Conservation (phyloP, 2,113 vertebrate genomes). For the Aptenodytes forsteri region DNA sequence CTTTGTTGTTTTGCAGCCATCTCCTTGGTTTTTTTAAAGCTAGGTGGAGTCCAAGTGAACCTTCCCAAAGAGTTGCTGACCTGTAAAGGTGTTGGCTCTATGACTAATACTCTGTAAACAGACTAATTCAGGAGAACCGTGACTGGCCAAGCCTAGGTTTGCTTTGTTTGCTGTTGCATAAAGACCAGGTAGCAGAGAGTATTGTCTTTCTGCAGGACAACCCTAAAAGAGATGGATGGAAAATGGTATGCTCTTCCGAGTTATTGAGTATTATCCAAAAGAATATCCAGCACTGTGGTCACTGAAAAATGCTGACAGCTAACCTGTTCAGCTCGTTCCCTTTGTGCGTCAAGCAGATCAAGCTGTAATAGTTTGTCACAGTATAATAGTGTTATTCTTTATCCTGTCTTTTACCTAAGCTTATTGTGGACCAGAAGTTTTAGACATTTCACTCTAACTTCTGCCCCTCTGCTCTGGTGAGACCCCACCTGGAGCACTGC, state of each 20-base stretch:
- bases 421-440: background rate
- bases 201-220: background rate
- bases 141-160: constrained; percentile 17
- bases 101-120: constrained; percentile 65
- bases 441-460: background rate
- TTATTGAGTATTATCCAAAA: background rate
- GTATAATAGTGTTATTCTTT: background rate
- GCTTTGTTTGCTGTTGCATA: background rate
- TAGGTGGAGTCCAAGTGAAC: constrained; percentile 37
- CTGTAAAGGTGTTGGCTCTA: constrained; percentile 45
- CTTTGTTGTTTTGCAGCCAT: constrained; percentile 12
- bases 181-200: background rate
- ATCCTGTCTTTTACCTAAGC: background rate
- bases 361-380: background rate
- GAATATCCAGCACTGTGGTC: background rate
- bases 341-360: background rate
- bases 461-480: too few relatives aligned
- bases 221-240: background rate
- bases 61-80: constrained; percentile 8
- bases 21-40: background rate
- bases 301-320: background rate
- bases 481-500: too few relatives aligned
- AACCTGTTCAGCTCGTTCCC: background rate
- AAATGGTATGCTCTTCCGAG: background rate
- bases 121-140: background rate